Evolutionary conservation across 1,140 invertebrate species (phyloP), one percentile per base, ranked within the genome.

Genomic region (Drosophila nannoptera): DNA sequence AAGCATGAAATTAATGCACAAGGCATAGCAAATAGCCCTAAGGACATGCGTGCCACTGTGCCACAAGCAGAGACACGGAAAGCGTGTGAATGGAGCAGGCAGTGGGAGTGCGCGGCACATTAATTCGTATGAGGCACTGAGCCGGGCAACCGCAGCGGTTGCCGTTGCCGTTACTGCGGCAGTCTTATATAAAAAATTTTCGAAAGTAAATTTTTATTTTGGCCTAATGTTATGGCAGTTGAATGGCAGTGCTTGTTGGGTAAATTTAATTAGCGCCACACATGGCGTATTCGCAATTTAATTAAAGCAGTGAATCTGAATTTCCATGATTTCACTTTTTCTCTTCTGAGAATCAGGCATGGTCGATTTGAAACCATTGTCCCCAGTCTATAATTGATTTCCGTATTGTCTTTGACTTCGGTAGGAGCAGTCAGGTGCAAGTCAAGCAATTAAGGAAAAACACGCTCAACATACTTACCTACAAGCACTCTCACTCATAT

Each of bases 1-100:
- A 75, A 73, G 73, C 73, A 75, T 75, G 73, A 75, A 75, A 75
- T 75, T 75, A 75, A 75, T 75, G 69, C 69, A 75, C 73, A 75
- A 72, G 64, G 45, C 73, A 75, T 56, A 69, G 69, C 59, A 69
- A 68, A 75, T 73, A 75, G 64, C 69, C 73, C 63, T 68, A 73
- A 73, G 73, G 73, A 75, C 73, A 75, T 53, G 54, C 54, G 62
- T 70, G 62, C 61, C 56, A 50, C 22, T n/a, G n/a, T 32, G 22
- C 12, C 16, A 32, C 11, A 11, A 49, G 29, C 6, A 36, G 43
- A 8, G 50, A 38, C 8, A 40, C 9, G n/a, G 38, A 40, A n/a
- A 29, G 32, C 7, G 32, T 12, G 11, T 32, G 40, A 33, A 16
- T 7, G 52, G 42, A 36, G 40, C 31, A 67, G 45, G 9, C 11